Percentiles rank a stretch among this genome's conserved stretches.
These are phyloP conservation scores for Torymus tubicola DNA, from an alignment of 2,888 invertebrate genomes.

Conservation along the genomic window DNA sequence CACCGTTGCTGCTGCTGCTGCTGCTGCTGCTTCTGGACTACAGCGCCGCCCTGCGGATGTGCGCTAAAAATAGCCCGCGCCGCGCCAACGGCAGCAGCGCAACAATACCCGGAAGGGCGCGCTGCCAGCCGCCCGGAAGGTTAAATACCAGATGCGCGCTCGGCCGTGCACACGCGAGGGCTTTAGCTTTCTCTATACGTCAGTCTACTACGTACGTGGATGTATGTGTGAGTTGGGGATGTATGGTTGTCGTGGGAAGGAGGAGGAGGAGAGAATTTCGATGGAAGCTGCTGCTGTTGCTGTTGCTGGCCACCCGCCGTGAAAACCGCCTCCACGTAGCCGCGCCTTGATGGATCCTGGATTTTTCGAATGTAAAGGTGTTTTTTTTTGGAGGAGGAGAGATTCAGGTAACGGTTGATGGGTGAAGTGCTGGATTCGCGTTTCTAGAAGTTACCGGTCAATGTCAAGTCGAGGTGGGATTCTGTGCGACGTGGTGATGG, in stretches of 20 bases:
- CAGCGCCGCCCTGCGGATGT: background rate
- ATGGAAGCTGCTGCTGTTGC: background rate
- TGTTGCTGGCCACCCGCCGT: slow-evolving; percentile 4
- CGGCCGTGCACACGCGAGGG: slow-evolving; percentile 6
- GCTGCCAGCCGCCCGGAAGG: slow-evolving; percentile 64
- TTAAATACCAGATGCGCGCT: slow-evolving; percentile 63
- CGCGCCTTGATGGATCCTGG: no score
- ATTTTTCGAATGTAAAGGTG: no score
- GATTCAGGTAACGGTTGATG: no score
- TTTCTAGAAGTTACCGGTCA: no score
- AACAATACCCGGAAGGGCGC: slow-evolving; percentile 72
- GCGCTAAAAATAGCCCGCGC: slow-evolving; percentile 54
- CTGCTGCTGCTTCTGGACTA: slow-evolving; percentile 6
- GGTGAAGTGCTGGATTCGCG: no score
- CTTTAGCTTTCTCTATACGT: no score
- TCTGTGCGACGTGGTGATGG: no score
- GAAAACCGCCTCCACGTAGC: background rate
- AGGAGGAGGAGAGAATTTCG: slow-evolving; percentile 8
- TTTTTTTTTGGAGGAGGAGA: no score
- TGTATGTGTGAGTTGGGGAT: background rate
- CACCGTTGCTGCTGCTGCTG: slow-evolving; percentile 46
- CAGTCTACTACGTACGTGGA: background rate
- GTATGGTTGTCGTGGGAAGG: background rate
- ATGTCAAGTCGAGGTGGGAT: no score
- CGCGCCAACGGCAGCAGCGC: background rate